Percentiles rank a stretch among this genome's conserved stretches.
These are phyloP conservation scores for Montipora sp. DNA, from an alignment of 64 coral and sea anemone species.

Conservation along the genomic window DNA sequence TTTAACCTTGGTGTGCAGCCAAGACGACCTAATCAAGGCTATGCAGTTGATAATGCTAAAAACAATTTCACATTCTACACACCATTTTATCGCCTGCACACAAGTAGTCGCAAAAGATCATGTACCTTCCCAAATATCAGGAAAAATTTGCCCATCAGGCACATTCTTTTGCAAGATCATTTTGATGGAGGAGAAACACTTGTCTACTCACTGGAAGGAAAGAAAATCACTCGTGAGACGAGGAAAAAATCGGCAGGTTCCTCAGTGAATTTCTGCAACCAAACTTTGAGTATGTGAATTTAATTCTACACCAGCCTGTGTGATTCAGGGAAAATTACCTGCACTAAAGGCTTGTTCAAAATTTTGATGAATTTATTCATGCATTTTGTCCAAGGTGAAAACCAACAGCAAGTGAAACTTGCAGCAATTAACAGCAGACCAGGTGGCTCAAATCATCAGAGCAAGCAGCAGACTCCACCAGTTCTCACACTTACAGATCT, in stretches of 20 bases:
- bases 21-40: conserved; percentile 43
- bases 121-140: conserved; percentile 28
- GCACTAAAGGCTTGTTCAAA: too few relatives aligned
- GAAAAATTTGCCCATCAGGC: conserved; percentile 17
- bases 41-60: conserved; percentile 46
- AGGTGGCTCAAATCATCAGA: conserved; percentile 20
- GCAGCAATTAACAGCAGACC: conserved; percentile 75
- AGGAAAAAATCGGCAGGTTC: not conserved
- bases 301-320: not conserved
- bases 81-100: not conserved
- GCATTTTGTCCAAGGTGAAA: conserved; percentile 18
- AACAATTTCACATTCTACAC: conserved; percentile 60
- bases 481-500: conserved; percentile 61
- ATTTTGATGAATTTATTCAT: not conserved
- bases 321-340: too few relatives aligned
- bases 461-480: conserved; percentile 49
- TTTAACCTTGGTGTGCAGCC: conserved; percentile 50
- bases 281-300: not conserved
- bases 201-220: conserved; percentile 31
- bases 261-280: not conserved
- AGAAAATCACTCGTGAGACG: not conserved
- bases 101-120: not conserved
- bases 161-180: conserved; percentile 26
- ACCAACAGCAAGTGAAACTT: conserved; percentile 65
- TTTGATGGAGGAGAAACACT: conserved; percentile 2